Base-by-base conservation (phyloP, 2,888 invertebrate genomes). In the Mayetiola destructor region DNA sequence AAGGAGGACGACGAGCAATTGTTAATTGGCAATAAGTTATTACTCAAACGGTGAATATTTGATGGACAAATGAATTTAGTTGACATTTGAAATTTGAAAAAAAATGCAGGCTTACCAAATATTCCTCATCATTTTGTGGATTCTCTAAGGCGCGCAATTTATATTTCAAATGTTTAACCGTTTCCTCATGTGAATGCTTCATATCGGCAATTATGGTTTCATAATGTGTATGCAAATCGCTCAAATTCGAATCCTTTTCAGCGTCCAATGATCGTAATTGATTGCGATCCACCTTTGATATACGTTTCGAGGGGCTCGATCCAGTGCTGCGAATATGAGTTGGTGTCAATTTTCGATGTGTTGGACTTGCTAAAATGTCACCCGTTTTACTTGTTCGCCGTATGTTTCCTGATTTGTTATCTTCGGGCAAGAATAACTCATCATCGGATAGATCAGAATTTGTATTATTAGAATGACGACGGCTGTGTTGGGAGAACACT, bases 401-500 rank as follows among this genome's bases (percentile, higher is more conserved):
- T 61, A 32, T 61, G 59, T 32, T 54, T n/a, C 55, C 54, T n/a
- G 52, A 32, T 55, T 36, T 64, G 16, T 61, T 57, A 53, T 70
- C 71, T 8, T 67, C 66, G 1, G 67, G 66, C 12, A 56, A 36
- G 61, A 70, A 59, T 55, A 65, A 66, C 55, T 73, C 72, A 29
- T 66, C 66, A 58, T 73, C 72, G 0, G 73, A 72, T 48, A 66
- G 64, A 57, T 71, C 71, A 16, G 64, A 64, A 4, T 64, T 65
- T 14, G 69, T 69, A 56, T 70, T 68, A 56, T 71, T 72, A 5
- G 77, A 78, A 66, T 78, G 69, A 63, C 79, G 79, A 59, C 79
- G 76, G 20, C 81, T 81, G 54, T 81, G 80, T 63, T 81, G 81
- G 60, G 80, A 82, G 63, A 80, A 80, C 9, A 83, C 73, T 64